phyloP scores from a whole-genome alignment of 1,140 invertebrate genomes.

The Sitobion miscanthi region DNA sequence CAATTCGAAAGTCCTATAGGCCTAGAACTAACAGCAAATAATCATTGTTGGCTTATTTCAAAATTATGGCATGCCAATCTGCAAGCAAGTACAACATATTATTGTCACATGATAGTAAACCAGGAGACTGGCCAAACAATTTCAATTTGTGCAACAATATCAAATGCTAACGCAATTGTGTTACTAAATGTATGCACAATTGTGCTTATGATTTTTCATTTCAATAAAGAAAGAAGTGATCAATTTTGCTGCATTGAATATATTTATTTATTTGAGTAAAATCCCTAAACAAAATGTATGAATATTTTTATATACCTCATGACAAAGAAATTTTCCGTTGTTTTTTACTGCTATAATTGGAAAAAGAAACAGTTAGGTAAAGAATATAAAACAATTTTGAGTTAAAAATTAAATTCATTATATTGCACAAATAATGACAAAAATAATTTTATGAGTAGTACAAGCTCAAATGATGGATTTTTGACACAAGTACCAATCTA shows the following conservation, averaged over 20 bases:
- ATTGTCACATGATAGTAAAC: not conserved
- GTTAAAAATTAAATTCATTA: constrained; percentile 34
- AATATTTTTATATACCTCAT: not conserved
- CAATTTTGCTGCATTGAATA: not conserved
- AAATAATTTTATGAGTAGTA: not conserved
- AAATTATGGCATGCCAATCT: not conserved
- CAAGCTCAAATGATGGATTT: constrained; percentile 15
- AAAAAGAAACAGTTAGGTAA: not conserved
- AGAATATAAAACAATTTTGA: not conserved
- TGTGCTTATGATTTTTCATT: not conserved
- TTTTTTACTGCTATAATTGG: not conserved
- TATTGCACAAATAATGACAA: constrained; percentile 47
- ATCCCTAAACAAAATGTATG: not conserved
- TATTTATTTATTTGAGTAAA: not conserved
- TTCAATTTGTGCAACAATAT: not conserved
- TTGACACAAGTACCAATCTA: constrained; percentile 14
- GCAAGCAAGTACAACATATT: not conserved
- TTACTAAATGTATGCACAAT: not conserved
- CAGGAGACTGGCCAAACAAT: not conserved
- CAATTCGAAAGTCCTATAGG: not conserved
- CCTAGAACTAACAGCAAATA: not conserved
- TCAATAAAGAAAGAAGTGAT: not conserved
- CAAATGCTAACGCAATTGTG: not conserved
- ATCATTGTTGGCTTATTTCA: not conserved
- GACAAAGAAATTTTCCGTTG: not conserved